Conservation (phyloP, 2,797 vertebrate species). For the Graptemys geographica region DNA sequence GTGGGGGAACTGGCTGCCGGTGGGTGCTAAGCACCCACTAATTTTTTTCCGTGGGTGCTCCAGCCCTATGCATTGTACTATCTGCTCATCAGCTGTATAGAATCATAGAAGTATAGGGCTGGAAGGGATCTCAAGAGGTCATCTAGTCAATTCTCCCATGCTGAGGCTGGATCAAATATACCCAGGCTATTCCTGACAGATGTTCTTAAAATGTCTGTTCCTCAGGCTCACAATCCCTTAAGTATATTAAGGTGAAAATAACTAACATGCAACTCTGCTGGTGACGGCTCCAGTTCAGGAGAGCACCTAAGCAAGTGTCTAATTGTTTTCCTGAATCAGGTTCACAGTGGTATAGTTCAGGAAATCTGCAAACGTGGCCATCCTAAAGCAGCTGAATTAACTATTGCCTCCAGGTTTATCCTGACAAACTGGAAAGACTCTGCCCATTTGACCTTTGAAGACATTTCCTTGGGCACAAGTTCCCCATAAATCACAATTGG, state of each 20-base stretch:
- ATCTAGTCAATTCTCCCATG: neutral
- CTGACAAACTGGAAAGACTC: neutral
- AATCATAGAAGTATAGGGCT: neutral
- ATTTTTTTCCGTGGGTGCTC: too few relatives aligned
- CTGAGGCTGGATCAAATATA: neutral
- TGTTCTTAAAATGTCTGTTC: neutral
- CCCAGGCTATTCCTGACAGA: neutral
- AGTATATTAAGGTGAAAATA: neutral
- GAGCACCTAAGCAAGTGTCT: accelerated
- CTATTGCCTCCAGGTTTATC: neutral
- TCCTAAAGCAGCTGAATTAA: neutral
- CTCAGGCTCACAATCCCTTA: neutral
- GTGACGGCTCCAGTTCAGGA: neutral
- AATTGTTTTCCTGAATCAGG: neutral
- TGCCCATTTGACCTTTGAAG: conserved; percentile 7
- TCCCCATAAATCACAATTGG: conserved; percentile 14
- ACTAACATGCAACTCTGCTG: accelerated
- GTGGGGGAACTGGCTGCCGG: too few relatives aligned
- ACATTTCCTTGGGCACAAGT: neutral
- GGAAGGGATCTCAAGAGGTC: neutral
- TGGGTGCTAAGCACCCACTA: too few relatives aligned
- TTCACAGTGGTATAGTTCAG: neutral
- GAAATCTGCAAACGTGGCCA: neutral
- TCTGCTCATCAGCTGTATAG: neutral
- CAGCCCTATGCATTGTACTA: neutral